Evolutionary conservation across 2,888 invertebrate genomes (phyloP), one percentile per base, ranked within the genome.

Genomic region (Tuberolachnus salignus): DNA sequence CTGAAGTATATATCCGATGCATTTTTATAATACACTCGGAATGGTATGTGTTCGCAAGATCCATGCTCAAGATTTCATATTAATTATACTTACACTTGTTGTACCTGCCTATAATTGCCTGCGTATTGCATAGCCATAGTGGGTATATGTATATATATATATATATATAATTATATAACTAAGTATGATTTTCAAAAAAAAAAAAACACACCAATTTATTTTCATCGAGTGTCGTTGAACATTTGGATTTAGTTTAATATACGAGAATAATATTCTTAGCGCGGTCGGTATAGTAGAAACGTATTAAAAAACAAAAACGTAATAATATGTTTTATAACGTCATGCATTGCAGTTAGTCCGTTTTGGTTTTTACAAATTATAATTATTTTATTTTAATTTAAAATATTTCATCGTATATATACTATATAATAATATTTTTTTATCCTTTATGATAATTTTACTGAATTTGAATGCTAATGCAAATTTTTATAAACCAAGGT

Each of bases 21-120:
- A 61, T n/a, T n/a, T n/a, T 26, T 34, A 34, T 34, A 34, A n/a
- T 46, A 34, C 26, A 26, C 46, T 26, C 21, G 46, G 49, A 61
- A 72, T 72, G 46, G 26, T 72, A 61, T 72, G 19, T 59, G 6
- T 26, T n/a, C 14, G 21, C 14, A 19, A 72, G 61, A 72, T 72
- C 19, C 49, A 72, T 61, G 49, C 2, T 49, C 26, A 4, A 49
- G 72, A 72, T 72, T 34, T 61, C 26, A 14, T 59, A 49, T 26
- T 26, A 67, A 51, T 67, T 67, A 26, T 26, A 23, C 21, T 72
- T 57, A 59, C 3, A 61, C 14, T 49, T 49, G 46, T 67, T 59
- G 55, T 21, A 16, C 14, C 23, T 4, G 6, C 34, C 34, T 3
- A 34, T 34, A 34, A 34, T 34, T 21, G 10, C 14, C 23, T 4